Conservation (phyloP, 2,113 vertebrate species). For the Macrotis lagotis region DNA sequence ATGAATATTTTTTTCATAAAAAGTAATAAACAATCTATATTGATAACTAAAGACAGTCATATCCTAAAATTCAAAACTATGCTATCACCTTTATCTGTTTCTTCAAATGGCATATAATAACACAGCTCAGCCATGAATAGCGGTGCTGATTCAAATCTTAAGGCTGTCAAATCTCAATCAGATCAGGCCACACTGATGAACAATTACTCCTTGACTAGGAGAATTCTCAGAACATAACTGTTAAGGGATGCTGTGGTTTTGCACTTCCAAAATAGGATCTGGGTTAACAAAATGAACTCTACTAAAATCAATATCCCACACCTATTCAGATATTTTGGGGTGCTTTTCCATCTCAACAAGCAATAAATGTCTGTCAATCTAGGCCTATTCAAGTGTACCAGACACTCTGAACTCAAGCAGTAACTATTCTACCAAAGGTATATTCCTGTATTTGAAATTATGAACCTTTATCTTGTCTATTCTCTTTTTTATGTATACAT, state of each 20-base stretch:
- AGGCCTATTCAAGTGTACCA: background rate
- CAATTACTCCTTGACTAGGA: background rate
- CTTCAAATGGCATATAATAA: background rate
- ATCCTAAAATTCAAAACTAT: slow-evolving; percentile 43
- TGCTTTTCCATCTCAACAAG: background rate
- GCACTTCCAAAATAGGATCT: slow-evolving; percentile 7
- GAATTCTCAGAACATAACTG: slow-evolving; percentile 25
- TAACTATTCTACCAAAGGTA: background rate
- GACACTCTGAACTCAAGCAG: slow-evolving; percentile 13
- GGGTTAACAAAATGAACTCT: slow-evolving; percentile 28
- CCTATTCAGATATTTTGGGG: background rate
- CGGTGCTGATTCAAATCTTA: background rate
- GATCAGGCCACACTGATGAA: background rate
- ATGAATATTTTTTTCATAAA: slow-evolving; percentile 33
- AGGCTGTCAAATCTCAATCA: background rate
- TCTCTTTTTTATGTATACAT: background rate
- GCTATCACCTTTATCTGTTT: slow-evolving; percentile 37
- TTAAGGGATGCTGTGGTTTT: background rate
- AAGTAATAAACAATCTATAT: background rate
- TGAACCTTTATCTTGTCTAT: slow-evolving; percentile 48
- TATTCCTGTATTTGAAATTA: slow-evolving; percentile 23
- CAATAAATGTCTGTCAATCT: slow-evolving; percentile 15
- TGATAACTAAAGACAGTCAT: slow-evolving; percentile 7
- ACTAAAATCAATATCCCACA: background rate
- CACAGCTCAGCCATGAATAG: background rate